Conservation (phyloP, 1,140 invertebrate species). For the Danaus plexippus region DNA sequence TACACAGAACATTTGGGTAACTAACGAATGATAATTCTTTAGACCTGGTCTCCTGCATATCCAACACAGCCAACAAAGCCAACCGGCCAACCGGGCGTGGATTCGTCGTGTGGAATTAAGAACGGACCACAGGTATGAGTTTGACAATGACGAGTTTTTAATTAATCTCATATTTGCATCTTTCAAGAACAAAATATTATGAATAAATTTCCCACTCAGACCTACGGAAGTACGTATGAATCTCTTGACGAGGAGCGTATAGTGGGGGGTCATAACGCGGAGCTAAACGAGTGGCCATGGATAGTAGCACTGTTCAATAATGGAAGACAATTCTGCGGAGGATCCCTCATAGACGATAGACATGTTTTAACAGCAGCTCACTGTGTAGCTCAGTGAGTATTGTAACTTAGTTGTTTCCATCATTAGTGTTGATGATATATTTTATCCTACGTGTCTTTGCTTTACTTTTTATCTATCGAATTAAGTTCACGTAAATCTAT, state of each 20-base stretch:
- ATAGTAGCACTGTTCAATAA: slow-evolving; percentile 87
- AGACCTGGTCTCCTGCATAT: slow-evolving; percentile 57
- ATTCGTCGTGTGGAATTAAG: slow-evolving; percentile 77
- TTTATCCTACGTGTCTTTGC: too few species aligned
- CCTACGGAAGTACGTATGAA: slow-evolving; percentile 47
- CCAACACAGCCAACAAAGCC: slow-evolving; percentile 47
- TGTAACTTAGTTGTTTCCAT: not conserved
- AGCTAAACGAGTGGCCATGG: slow-evolving; percentile 89
- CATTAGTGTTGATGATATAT: too few species aligned
- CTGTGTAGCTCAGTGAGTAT: slow-evolving; percentile 88
- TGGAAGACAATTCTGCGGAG: slow-evolving; percentile 90
- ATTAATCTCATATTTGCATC: too few species aligned
- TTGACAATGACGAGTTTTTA: too few species aligned
- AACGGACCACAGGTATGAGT: slow-evolving; percentile 74
- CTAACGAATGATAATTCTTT: not conserved
- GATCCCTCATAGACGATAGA: slow-evolving; percentile 85
- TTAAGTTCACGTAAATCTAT: not conserved
- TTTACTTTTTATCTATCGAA: too few species aligned
- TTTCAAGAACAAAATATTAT: not conserved
- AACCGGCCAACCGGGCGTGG: slow-evolving; percentile 39
- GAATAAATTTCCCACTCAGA: slow-evolving; percentile 17
- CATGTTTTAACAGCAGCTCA: slow-evolving; percentile 93
- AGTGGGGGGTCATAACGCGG: slow-evolving; percentile 86
- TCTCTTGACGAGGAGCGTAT: slow-evolving; percentile 82
- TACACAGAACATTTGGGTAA: too few species aligned